A percentile compares a stretch with the other conserved stretches of the same genome.
Evolutionary conservation across 1,140 invertebrate species (phyloP).

Genomic region (Brachionus paranguensis): DNA sequence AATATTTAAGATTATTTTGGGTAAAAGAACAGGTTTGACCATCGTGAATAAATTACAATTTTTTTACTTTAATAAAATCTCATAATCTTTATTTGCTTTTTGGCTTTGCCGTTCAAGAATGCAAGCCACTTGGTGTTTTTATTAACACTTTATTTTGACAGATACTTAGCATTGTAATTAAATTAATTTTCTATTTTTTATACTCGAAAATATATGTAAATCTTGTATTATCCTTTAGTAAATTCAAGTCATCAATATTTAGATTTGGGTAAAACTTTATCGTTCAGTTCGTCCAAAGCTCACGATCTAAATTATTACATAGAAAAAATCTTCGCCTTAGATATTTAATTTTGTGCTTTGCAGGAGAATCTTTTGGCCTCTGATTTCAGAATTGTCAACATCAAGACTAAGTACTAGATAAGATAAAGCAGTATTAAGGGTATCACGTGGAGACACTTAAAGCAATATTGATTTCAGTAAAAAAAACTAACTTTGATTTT

Average conservation of each 20-base stretch:
- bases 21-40: not conserved
- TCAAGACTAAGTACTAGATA: not conserved
- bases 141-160: not conserved
- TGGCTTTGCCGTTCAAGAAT: not conserved
- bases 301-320: not conserved
- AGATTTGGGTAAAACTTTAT: not conserved
- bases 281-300: not conserved
- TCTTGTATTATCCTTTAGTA: slow-evolving; percentile 21
- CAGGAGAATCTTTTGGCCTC: not conserved
- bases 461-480: not conserved
- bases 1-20: not conserved
- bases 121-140: not conserved
- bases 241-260: slow-evolving; percentile 1
- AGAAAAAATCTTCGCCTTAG: too few species aligned
- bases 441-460: not conserved
- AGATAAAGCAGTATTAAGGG: not conserved
- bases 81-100: not conserved
- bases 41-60: not conserved
- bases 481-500: not conserved
- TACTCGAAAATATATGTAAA: not conserved
- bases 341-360: too few species aligned
- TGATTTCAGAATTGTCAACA: too few species aligned
- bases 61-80: not conserved
- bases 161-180: not conserved
- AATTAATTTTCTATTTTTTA: not conserved